Base-by-base conservation (phyloP, 2,888 invertebrate genomes). In the Pseudococcus longispinus region DNA sequence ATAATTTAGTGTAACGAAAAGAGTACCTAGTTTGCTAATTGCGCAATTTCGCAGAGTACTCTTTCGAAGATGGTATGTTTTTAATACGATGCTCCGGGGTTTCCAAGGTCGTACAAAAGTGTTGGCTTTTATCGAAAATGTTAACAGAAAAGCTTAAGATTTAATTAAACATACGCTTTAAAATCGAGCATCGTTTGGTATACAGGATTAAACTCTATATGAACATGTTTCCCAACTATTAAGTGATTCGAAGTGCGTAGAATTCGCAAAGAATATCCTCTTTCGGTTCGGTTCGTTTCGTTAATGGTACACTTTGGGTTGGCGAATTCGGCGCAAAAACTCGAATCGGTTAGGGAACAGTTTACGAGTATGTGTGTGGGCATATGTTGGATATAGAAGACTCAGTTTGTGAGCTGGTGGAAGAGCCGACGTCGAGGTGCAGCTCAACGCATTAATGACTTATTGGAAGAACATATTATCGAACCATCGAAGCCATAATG, bases 401-500 rank as follows among this genome's bases (percentile, higher is more conserved):
- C 37, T 5, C 9, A 37, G 37, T 37, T 37, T 37, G 37, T 9
- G 37, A 37, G 37, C 37, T 37, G 2, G 55, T 26, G 8, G 65
- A 65, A 9, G 11, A 65, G 18, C 5, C 13, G 65, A 65, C 8
- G 9, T 9, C 4, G 26, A 70, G 18, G 18, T 15, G 70, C 13
- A 70, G 70, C 70, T 29, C 15, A 46, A 46, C 44, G 44, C 60
- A 26, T 26, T 70, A 70, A 70, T 70, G 70, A 70, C 70, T 70
- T 70, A 70, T 70, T 18, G 70, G 32, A 70, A 29, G 29, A 70
- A 70, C 70, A 70, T 70, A 70, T 37, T 37, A 37, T 70, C 70
- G 70, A 70, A 29, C 18, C 29, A 70, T 70, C 65, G 70, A 18
- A 70, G 29, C 70, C 70, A 20, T 70, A 70, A 70, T 70, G 70